These are phyloP conservation scores for Drosophila equinoxialis DNA, from an alignment of 1,140 invertebrate species.

Conservation along the genomic window DNA sequence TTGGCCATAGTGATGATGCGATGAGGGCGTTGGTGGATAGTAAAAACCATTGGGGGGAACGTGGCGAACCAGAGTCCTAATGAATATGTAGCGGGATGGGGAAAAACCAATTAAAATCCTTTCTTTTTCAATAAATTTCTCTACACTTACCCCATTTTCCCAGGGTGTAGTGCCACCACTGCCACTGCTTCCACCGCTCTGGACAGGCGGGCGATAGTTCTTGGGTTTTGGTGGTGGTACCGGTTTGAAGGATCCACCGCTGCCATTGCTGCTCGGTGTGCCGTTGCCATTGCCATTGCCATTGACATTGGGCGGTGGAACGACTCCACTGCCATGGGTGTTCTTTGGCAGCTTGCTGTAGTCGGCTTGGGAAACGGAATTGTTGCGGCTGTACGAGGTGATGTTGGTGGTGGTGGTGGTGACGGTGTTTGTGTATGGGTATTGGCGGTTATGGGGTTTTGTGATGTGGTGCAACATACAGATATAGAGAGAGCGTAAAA, in stretches of 20 bases:
- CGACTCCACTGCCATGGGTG: constrained; percentile 56
- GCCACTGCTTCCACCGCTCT: constrained; percentile 66
- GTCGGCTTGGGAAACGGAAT: constrained; percentile 85
- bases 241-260: constrained; percentile 89
- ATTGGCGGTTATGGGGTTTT: constrained; percentile 27
- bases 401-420: neutral
- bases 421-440: constrained; percentile 17
- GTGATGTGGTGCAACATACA: constrained; percentile 30
- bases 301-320: constrained; percentile 64
- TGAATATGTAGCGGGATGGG: neutral
- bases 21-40: constrained; percentile 81
- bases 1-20: constrained; percentile 83
- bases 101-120: neutral
- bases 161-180: constrained; percentile 68
- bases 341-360: constrained; percentile 83
- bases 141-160: constrained; percentile 82
- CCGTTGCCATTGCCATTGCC: constrained; percentile 61
- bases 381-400: constrained; percentile 82
- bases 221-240: constrained; percentile 96
- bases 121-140: neutral
- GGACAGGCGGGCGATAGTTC: constrained; percentile 90
- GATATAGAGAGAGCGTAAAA: constrained; percentile 7
- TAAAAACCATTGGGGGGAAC: constrained; percentile 82
- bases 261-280: constrained; percentile 76
- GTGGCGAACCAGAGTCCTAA: constrained; percentile 76